These are phyloP conservation scores for Melanostoma scalare DNA, from an alignment of 2,888 invertebrate genomes.

Conservation along the genomic window DNA sequence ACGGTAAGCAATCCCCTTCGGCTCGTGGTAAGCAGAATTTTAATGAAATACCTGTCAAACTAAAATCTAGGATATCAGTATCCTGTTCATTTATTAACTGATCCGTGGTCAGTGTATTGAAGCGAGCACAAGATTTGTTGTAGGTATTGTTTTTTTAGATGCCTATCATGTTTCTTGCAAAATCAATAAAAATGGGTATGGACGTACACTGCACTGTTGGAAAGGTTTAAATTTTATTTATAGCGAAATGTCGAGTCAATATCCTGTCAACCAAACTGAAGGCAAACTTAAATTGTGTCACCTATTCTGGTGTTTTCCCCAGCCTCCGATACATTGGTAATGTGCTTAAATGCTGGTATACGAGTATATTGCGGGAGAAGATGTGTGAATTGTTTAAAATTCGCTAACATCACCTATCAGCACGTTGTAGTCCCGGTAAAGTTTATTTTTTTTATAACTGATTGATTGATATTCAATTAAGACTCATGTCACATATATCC, in stretches of 20 bases:
- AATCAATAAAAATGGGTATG: slow-evolving; percentile 9
- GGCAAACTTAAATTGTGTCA: slow-evolving; percentile 19
- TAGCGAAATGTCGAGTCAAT: neutral
- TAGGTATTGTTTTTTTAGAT: neutral
- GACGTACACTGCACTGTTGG: too few species aligned
- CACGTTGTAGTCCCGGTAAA: slow-evolving; percentile 15
- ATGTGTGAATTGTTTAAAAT: slow-evolving; percentile 27
- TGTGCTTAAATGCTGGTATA: neutral
- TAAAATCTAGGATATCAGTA: slow-evolving; percentile 5
- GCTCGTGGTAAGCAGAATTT: slow-evolving; percentile 25
- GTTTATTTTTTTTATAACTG: slow-evolving; percentile 13
- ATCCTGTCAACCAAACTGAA: neutral
- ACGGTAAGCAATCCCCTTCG: slow-evolving; percentile 8
- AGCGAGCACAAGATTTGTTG: neutral
- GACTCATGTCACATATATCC: slow-evolving; percentile 24
- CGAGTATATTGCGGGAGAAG: neutral
- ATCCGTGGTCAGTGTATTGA: neutral
- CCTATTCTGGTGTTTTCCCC: neutral
- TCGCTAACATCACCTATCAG: slow-evolving; percentile 44
- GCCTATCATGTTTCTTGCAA: neutral
- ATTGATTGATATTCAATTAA: slow-evolving; percentile 59
- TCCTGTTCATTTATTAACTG: slow-evolving; percentile 27
- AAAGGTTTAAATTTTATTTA: slow-evolving; percentile 7
- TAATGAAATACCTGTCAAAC: slow-evolving; percentile 30
- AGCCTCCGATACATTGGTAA: slow-evolving; percentile 3